A percentile compares a stretch with the other conserved stretches of the same genome.
These are phyloP conservation scores for Ovis aries DNA, from an alignment of 2,113 vertebrate species.

Conservation along the genomic window ARS-UI_Ramb_v3.0 NC_056065.1:65775001-65775500, in stretches of 20 bases:
- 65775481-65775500: background rate
- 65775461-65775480: fast-evolving
- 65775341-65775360: background rate
- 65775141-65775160: background rate
- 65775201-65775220: background rate
- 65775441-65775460: background rate
- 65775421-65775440: background rate
- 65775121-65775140: background rate
- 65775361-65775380: background rate
- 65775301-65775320: background rate
- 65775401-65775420: background rate
- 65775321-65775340: background rate
- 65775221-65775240: background rate
- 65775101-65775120: background rate
- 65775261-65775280: constrained; percentile 32
- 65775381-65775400: background rate
- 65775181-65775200: background rate
- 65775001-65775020: background rate
- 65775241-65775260: background rate
- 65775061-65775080: background rate
- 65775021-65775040: background rate
- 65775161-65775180: background rate
- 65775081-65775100: background rate
- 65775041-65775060: background rate
- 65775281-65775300: background rate